Conservation (phyloP, 2,888 invertebrate species). For the Campopleginae sp. region DNA sequence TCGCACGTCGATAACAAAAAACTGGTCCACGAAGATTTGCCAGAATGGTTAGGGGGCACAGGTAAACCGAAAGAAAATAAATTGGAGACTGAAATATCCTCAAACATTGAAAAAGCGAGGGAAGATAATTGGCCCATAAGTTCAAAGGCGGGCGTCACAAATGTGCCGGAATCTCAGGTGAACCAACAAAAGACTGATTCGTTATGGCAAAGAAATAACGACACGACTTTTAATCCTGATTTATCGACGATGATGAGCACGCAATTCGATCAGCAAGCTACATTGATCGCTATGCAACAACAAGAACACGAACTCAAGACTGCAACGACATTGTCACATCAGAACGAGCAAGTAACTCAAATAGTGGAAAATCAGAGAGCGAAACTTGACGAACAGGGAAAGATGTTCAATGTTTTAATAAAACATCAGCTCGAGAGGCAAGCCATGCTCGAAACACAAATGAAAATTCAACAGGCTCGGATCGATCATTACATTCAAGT, state of each 20-base stretch:
- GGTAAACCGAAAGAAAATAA: constrained; percentile 70
- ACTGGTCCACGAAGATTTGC: constrained; percentile 73
- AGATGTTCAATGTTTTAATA: constrained; percentile 77
- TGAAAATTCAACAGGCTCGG: constrained; percentile 79
- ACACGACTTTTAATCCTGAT: constrained; percentile 64
- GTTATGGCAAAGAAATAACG: constrained; percentile 41
- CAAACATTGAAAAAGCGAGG: not conserved
- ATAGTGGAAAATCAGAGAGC: constrained; percentile 75
- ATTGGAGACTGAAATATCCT: constrained; percentile 55
- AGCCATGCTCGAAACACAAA: constrained; percentile 77
- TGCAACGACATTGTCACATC: constrained; percentile 76
- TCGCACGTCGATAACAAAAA: constrained; percentile 38
- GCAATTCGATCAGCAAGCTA: constrained; percentile 78
- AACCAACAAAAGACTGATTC: constrained; percentile 37
- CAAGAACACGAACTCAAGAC: constrained; percentile 79
- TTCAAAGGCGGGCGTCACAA: constrained; percentile 20
- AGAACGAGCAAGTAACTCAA: constrained; percentile 76
- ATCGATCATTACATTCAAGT: constrained; percentile 80
- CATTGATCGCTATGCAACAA: constrained; percentile 78
- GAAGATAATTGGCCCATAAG: too few relatives aligned
- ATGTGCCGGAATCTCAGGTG: constrained; percentile 9
- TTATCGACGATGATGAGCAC: constrained; percentile 72
- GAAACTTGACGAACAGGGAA: constrained; percentile 76
- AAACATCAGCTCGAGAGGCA: constrained; percentile 79
- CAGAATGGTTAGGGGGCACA: constrained; percentile 80